Evolutionary conservation across 2,797 vertebrate species (phyloP), one percentile per base, ranked within the genome.

Genomic region (Xiphophorus birchmanni): DNA sequence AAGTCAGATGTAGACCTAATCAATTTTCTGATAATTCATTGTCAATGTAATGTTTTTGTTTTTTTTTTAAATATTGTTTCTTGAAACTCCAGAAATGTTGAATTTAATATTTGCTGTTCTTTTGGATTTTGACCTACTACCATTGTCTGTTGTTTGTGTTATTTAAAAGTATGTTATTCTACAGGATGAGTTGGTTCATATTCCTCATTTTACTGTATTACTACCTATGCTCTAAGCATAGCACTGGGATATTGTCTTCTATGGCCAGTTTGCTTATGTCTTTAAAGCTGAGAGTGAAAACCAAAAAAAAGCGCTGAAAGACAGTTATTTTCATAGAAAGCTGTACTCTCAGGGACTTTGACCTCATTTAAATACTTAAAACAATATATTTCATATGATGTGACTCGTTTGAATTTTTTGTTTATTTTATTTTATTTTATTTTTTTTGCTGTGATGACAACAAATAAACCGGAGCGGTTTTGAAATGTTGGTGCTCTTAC

Each of bases 311-410:
- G 86, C 84, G 88, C 90, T 92, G 79, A 77, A 84, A 82, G 87
- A 87, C 83, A 85, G 80, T 85, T 76, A 85, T 83, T 82, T 85
- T 92, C 77, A 91, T 73, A 84, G 58, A 85, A 92, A 90, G 86
- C 90, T 89, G 83, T 93, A 87, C 92, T 94, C 93, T 94, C 95
- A 95, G 94, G 92, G 93, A 95, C 84, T 87, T 89, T 89, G 87
- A 92, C 88, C 85, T 93, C 86, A 85, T 90, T 80, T 82, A 73
- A 91, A 90, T 76, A 84, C 23, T 91, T 80, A 75, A 81, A 82
- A 73, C 47, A 74, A 79, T 32, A 29, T 13, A 73, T 84, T 85
- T 82, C 80, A 88, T 88, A 81, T 91, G 67, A 91, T 90, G 88
- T 93, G 89, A 94, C 84, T 88, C 74, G 60, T 77, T 79, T 84